These are phyloP conservation scores for Distichodus sexfasciatus DNA, from an alignment of 2,797 vertebrate genomes.

Conservation along the genomic window DNA sequence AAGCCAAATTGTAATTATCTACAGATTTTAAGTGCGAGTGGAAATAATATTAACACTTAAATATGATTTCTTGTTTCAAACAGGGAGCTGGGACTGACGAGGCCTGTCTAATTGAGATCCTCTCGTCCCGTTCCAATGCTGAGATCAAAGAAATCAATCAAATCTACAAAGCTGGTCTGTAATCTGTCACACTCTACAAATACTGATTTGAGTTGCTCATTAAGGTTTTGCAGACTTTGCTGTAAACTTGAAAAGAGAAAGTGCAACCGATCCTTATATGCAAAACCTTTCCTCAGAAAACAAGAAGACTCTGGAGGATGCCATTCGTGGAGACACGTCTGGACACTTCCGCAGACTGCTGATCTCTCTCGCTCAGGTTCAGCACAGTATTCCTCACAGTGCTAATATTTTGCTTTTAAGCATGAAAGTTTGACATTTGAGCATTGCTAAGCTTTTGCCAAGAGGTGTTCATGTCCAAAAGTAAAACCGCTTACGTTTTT, in stretches of 20 bases:
- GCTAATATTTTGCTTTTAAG: too few species aligned
- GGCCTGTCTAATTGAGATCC: conserved; percentile 94
- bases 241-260: not conserved
- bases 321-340: conserved; percentile 90
- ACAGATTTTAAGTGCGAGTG: conserved; percentile 8
- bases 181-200: not conserved
- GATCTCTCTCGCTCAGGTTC: conserved; percentile 91
- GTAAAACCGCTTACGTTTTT: too few species aligned
- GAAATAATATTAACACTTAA: conserved; percentile 13
- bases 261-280: not conserved
- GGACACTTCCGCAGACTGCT: conserved; percentile 95
- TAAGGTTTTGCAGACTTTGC: not conserved
- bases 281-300: conserved; percentile 71
- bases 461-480: too few species aligned
- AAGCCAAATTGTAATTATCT: too few species aligned
- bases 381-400: not conserved
- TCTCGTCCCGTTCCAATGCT: conserved; percentile 88
- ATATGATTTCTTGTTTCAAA: conserved; percentile 7
- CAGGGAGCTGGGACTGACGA: conserved; percentile 97
- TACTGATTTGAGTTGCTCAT: not conserved
- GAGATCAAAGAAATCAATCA: conserved; percentile 87
- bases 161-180: conserved; percentile 85
- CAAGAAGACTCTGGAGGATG: conserved; percentile 90
- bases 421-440: too few species aligned
- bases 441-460: too few species aligned